These are phyloP conservation scores for Passer domesticus DNA, from an alignment of 2,113 vertebrate species.

Conservation along the genomic window DNA sequence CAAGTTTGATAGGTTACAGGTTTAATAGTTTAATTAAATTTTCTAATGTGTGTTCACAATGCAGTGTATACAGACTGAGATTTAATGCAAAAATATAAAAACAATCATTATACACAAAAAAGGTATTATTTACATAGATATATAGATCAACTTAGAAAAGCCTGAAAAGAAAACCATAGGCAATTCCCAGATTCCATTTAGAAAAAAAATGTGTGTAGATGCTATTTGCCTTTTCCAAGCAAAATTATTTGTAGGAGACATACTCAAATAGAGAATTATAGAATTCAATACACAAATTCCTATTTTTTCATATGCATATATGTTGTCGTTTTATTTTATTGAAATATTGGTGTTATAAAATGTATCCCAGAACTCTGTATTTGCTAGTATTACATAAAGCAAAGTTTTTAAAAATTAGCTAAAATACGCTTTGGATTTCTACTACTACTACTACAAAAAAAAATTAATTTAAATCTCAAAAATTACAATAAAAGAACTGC, in stretches of 20 bases:
- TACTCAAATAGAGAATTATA: not conserved
- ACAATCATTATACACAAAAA: not conserved
- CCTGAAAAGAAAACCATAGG: not conserved
- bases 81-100: not conserved
- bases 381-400: not conserved
- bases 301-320: not conserved
- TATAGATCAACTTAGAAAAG: not conserved
- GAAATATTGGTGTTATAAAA: not conserved
- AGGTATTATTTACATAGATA: not conserved
- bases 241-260: not conserved
- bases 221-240: not conserved
- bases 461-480: slow-evolving; percentile 1
- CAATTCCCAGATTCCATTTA: not conserved
- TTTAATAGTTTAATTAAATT: slow-evolving; percentile 14
- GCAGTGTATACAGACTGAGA: not conserved
- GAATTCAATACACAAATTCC: not conserved
- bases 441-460: not conserved
- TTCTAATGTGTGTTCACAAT: not conserved
- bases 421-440: not conserved
- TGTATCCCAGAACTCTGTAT: not conserved
- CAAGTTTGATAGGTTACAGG: not conserved
- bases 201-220: not conserved
- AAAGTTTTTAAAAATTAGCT: not conserved
- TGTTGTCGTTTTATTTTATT: not conserved
- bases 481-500: not conserved